Base-by-base conservation (phyloP, 2,888 invertebrate species). In the Furcula furcula region DNA sequence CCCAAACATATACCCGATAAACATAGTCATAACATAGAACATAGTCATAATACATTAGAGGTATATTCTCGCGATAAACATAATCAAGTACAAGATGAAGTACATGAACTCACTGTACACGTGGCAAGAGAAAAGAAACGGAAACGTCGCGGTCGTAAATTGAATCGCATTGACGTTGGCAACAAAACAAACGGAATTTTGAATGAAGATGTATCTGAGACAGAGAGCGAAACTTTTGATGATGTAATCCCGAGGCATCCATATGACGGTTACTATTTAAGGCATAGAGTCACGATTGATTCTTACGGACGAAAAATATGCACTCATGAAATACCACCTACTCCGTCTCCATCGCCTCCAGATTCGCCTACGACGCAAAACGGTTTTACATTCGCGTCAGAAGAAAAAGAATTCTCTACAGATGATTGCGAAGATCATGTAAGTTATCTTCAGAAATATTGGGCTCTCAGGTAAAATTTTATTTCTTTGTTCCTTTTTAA, bases 251-350 rank as follows among this genome's bases (percentile, higher is more conserved):
- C 88, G n/a, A 74, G 88, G 42, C 89, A 90, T 51, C 89, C 89
- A 3, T 89, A 89, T 40, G 89, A 89, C 53, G 85, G 81, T 11
- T 90, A 76, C 57, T 89, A 88, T 46, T 69, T 89, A 52, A 74
- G 79, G 46, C 89, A 90, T 53, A 74, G 62, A 55, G 55, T 64
- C 18, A 81, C 82, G 28, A 66, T 88, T 49, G 83, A 89, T 47
- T 57, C 77, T 9, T 66, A 64, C 16, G 87, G 87, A 31, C 73
- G 74, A 32, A 88, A 88, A 59, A 64, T 87, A 32, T 89, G 89
- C 53, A 68, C 76, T 7, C 86, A 89, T 45, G 81, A 88, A 71
- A 68, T 88, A 43, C 83, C 83, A 22, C 76, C 76, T 10, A 66
- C 75, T 11, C 78, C 79, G 13, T 65, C 81, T 20, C 76, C 65